Conservation (phyloP, 2,113 vertebrate species). For the Mobula birostris region DNA sequence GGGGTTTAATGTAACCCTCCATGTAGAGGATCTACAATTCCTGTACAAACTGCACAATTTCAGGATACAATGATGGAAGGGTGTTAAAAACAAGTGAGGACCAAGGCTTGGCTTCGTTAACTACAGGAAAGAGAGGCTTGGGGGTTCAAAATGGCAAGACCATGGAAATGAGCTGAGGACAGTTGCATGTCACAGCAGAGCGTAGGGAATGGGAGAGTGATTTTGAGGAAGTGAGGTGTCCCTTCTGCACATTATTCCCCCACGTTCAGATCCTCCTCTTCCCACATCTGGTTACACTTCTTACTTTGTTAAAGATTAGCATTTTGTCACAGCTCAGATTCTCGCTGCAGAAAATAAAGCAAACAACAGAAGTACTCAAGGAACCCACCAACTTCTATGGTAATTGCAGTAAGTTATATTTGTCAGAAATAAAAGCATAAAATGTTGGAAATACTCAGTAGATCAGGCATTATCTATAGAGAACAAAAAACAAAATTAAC, state of each 20-base stretch:
- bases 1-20: background rate
- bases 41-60: background rate
- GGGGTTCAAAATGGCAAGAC: too few relatives aligned
- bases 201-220: too few relatives aligned
- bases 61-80: too few relatives aligned
- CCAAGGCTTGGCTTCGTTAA: too few relatives aligned
- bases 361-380: background rate
- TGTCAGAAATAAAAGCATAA: too few relatives aligned
- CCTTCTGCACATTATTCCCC: background rate
- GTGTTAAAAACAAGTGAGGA: too few relatives aligned
- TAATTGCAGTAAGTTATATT: background rate
- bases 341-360: background rate
- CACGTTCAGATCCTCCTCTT: background rate
- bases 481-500: too few relatives aligned
- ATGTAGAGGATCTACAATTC: background rate
- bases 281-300: background rate
- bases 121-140: too few relatives aligned
- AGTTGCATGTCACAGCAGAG: background rate
- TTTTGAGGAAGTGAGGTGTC: too few relatives aligned
- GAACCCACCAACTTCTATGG: background rate
- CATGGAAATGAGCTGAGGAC: background rate
- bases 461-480: too few relatives aligned
- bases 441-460: too few relatives aligned
- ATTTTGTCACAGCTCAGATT: background rate
- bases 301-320: background rate